A percentile compares a stretch with the other conserved stretches of the same genome.
These are phyloP conservation scores for Nycticryphes semicollaris DNA, from an alignment of 2,113 vertebrate species.

Conservation along the genomic window DNA sequence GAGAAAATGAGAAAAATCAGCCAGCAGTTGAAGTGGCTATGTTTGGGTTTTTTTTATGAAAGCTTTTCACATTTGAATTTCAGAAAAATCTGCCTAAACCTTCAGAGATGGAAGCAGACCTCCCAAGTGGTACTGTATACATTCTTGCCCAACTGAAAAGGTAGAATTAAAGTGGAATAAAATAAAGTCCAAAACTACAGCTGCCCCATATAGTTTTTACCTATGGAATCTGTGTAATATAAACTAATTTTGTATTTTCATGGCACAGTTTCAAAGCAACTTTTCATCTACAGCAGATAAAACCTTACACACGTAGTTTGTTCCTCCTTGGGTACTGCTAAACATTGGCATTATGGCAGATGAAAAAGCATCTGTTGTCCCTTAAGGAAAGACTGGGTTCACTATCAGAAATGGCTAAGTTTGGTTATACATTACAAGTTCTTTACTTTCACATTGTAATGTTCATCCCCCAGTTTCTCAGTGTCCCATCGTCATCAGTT, in stretches of 20 bases:
- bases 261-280: background rate
- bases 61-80: background rate
- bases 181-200: background rate
- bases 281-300: background rate
- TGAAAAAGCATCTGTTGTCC: background rate
- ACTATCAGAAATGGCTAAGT: background rate
- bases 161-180: background rate
- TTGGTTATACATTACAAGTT: background rate
- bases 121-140: background rate
- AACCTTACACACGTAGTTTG: background rate
- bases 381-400: background rate
- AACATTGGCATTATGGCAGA: background rate
- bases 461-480: background rate
- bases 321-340: background rate
- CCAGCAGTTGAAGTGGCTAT: background rate
- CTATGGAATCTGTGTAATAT: background rate
- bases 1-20: background rate
- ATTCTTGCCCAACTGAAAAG: background rate
- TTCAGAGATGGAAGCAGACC: background rate
- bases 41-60: background rate
- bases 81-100: background rate
- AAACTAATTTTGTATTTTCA: background rate
- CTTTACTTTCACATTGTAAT: background rate
- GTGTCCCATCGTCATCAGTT: background rate
- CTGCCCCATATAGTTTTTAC: slow-evolving; percentile 18